Conservation (phyloP, 2,888 invertebrate genomes). For the Drosophila incognita region DNA sequence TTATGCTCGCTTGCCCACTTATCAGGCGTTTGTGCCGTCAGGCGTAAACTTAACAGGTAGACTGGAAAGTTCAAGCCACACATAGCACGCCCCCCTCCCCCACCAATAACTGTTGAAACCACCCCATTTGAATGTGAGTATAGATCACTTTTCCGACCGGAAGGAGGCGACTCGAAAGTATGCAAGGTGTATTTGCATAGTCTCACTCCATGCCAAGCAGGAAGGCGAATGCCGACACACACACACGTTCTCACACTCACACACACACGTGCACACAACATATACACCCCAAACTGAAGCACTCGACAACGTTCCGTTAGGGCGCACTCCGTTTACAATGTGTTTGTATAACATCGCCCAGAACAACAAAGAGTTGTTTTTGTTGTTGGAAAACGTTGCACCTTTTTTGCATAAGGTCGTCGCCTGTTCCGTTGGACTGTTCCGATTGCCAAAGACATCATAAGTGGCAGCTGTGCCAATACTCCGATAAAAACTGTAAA, state of each 20-base stretch:
- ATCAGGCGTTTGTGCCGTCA: constrained; percentile 64
- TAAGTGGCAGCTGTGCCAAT: constrained; percentile 74
- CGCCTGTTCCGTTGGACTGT: constrained; percentile 40
- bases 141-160: constrained; percentile 73
- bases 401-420: constrained; percentile 75
- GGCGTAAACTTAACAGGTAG: constrained; percentile 78
- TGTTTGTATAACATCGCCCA: constrained; percentile 57
- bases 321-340: constrained; percentile 34
- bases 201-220: constrained; percentile 18
- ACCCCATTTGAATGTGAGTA: constrained; percentile 51
- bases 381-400: constrained; percentile 71
- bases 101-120: constrained; percentile 25
- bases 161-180: constrained; percentile 51
- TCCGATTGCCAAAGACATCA: constrained; percentile 36
- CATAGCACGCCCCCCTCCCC: constrained; percentile 17
- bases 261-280: background rate
- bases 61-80: constrained; percentile 55
- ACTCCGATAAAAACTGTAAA: constrained; percentile 40
- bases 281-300: constrained; percentile 39
- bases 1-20: constrained; percentile 29
- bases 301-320: constrained; percentile 59
- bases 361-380: constrained; percentile 77
- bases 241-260: constrained; percentile 11
- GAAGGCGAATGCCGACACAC: constrained; percentile 39
- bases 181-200: constrained; percentile 77